Conservation (phyloP, 1,140 invertebrate species). For the Drosophila kepulauana region DNA sequence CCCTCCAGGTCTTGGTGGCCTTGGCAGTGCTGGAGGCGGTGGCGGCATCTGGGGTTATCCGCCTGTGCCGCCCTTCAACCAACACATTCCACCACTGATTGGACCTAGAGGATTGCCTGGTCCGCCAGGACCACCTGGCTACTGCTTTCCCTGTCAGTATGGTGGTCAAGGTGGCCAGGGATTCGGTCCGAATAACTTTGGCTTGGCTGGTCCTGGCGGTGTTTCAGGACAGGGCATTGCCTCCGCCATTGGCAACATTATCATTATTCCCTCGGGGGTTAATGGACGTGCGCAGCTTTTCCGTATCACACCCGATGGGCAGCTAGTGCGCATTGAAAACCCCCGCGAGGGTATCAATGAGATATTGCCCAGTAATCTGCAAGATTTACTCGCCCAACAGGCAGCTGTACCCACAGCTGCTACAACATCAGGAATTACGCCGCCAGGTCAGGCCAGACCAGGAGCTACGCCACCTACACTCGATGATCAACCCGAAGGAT, state of each 20-base stretch:
- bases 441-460: conserved; percentile 40
- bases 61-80: conserved; percentile 21
- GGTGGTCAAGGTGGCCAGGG: not conserved
- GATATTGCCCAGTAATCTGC: conserved; percentile 34
- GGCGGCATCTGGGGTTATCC: conserved; percentile 33
- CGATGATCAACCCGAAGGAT: conserved; percentile 39
- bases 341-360: conserved; percentile 51
- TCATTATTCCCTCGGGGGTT: conserved; percentile 54
- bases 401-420: conserved; percentile 45
- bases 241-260: conserved; percentile 64
- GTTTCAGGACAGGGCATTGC: conserved; percentile 37
- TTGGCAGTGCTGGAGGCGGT: conserved; percentile 3
- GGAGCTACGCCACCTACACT: conserved; percentile 30
- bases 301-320: conserved; percentile 66
- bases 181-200: not conserved
- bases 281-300: conserved; percentile 59
- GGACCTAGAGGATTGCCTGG: conserved; percentile 50
- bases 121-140: conserved; percentile 62
- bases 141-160: conserved; percentile 43
- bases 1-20: conserved; percentile 7
- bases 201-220: not conserved
- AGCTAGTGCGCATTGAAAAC: conserved; percentile 57
- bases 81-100: conserved; percentile 14
- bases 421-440: conserved; percentile 50
- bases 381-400: conserved; percentile 28